Conservation (phyloP, 2,888 invertebrate genomes). For the Heliconius erato region DNA sequence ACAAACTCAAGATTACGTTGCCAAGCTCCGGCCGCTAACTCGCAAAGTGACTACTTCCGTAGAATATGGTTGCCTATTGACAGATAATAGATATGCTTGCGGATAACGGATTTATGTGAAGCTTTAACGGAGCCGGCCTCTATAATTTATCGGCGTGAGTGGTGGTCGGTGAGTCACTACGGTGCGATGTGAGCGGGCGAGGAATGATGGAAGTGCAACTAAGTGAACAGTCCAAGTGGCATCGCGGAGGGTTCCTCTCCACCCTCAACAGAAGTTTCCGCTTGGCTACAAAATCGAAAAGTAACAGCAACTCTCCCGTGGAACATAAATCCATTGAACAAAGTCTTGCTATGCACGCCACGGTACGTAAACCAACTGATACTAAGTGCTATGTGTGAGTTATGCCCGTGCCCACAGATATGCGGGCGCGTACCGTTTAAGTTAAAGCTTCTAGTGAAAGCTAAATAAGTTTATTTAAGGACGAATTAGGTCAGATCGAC, state of each 20-base stretch:
- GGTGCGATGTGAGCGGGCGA: conserved; percentile 77
- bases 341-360: conserved; percentile 64
- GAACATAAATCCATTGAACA: conserved; percentile 69
- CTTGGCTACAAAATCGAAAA: conserved; percentile 70
- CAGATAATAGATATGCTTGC: conserved; percentile 53
- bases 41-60: conserved; percentile 54
- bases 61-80: conserved; percentile 51
- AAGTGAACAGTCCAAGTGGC: conserved; percentile 77
- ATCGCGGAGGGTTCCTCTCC: conserved; percentile 80
- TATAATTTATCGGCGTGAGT: conserved; percentile 48
- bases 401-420: conserved; percentile 31
- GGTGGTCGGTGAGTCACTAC: conserved; percentile 73
- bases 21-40: conserved; percentile 52
- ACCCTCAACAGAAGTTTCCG: conserved; percentile 82
- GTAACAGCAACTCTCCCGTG: conserved; percentile 64
- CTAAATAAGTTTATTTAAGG: conserved; percentile 54
- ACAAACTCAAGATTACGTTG: conserved; percentile 61
- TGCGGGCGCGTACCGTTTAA: conserved; percentile 34
- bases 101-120: conserved; percentile 56
- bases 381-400: conserved; percentile 16
- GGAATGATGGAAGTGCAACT: conserved; percentile 78
- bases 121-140: conserved; percentile 55
- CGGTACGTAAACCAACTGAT: conserved; percentile 62
- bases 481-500: conserved; percentile 46
- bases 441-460: conserved; percentile 50